phyloP scores from a whole-genome alignment of 2,113 vertebrate genomes.

The Mesoclemmys tuberculata region DNA sequence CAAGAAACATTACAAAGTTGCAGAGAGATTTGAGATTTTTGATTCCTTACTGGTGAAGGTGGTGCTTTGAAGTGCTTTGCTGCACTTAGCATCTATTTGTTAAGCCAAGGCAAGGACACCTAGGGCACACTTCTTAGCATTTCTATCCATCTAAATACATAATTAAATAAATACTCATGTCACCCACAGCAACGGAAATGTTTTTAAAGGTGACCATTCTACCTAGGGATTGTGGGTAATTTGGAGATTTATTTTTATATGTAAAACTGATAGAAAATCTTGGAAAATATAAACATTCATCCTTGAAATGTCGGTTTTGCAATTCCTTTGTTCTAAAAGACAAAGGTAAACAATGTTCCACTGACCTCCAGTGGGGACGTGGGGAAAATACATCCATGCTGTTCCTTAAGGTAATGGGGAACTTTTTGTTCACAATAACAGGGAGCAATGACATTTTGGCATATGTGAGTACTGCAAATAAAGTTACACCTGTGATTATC shows the following conservation, averaged over 20 bases:
- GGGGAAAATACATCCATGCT: constrained; percentile 15
- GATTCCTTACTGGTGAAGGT: neutral
- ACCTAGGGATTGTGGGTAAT: neutral
- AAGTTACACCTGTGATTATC: neutral
- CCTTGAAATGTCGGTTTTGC: neutral
- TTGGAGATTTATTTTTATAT: constrained; percentile 34
- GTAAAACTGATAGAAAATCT: constrained; percentile 5
- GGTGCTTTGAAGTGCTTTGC: neutral
- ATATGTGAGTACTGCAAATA: neutral
- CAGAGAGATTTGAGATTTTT: neutral
- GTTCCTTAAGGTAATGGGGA: neutral
- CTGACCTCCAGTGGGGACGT: constrained; percentile 79
- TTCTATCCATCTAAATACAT: constrained; percentile 15
- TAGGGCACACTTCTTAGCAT: neutral
- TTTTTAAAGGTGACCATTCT: constrained; percentile 14
- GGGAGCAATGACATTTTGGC: accelerated
- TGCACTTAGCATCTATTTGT: neutral
- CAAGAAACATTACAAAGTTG: neutral
- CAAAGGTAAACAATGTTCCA: constrained; percentile 68
- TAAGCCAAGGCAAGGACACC: neutral
- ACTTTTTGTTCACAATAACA: accelerated
- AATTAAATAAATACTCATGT: constrained; percentile 10
- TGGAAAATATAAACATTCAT: neutral
- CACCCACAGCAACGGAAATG: neutral
- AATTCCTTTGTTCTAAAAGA: constrained; percentile 72